Base-by-base conservation (phyloP, 2,888 invertebrate genomes). In the Drosophila phalerata region DNA sequence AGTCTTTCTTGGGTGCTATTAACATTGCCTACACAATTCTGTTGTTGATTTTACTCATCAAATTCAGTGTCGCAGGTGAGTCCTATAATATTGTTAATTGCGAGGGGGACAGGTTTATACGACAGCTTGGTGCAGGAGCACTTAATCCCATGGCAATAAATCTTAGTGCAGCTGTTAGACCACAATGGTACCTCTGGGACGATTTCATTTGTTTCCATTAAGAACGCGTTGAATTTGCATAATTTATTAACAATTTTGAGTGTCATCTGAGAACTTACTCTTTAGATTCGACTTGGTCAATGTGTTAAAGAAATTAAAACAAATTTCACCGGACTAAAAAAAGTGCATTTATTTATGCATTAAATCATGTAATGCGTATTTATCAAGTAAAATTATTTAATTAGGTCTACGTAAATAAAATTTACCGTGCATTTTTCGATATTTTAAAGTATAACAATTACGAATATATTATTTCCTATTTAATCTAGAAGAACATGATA, bases 51-150 rank as follows among this genome's bases (percentile, higher is more conserved):
- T 73, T 75, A 62, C 62, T 73, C 76, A 83, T 78, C 4, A 68
- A 74, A 65, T 83, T 85, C 43, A 81, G 90, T 42, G 77, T 81
- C 42, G 91, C 92, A 72, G 91, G 92, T 92, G 79, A 92, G 91
- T 56, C 62, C 4, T 32, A 48, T 5, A 34, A 37, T 37, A 6
- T 15, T 15, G 10, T n/a, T 11, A 30, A 47, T 42, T 45, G 13
- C 30, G 17, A 30, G 10, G 38, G 38, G 10, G 22, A 17, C 13
- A 38, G 37, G 60, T 63, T 45, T 60, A 53, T 61, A 56, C 49
- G 15, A 63, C 60, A 8, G n/a, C n/a, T 75, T 37, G 57, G 3
- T 15, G 15, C n/a, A 13, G n/a, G 22, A 32, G 10, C 3, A 37
- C 11, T 6, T 60, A 79, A 66, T 69, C 66, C 65, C 11, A 13